Conservation (phyloP, 2,113 vertebrate genomes). For the Lampris incognitus region DNA sequence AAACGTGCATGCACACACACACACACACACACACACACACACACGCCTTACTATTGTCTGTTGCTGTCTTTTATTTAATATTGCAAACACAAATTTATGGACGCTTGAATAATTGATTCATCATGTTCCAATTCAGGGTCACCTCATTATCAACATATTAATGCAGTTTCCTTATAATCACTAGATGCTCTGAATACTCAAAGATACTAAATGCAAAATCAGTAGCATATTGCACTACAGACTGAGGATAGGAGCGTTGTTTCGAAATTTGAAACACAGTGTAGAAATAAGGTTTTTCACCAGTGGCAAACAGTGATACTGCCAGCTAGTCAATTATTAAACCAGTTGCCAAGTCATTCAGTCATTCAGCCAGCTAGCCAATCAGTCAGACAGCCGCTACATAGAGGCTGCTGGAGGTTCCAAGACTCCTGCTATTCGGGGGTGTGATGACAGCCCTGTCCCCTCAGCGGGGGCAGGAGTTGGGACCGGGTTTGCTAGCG, state of each 20-base stretch:
- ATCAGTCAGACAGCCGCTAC: background rate
- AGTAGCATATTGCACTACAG: conserved; percentile 1
- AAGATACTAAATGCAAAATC: background rate
- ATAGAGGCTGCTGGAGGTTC: background rate
- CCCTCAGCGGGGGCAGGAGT: conserved; percentile 1
- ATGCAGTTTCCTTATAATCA: conserved; percentile 43
- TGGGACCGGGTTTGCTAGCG: background rate
- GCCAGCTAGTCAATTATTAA: background rate
- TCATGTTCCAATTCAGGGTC: conserved; percentile 39
- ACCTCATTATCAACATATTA: conserved; percentile 50
- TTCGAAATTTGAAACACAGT: background rate
- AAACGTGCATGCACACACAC: background rate
- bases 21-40: conserved; percentile 26
- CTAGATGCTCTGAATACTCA: conserved; percentile 26
- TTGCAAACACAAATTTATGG: conserved; percentile 71
- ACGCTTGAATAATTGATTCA: conserved; percentile 58
- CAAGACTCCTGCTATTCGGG: conserved; percentile 13
- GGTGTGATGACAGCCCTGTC: background rate
- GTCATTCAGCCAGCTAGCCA: background rate
- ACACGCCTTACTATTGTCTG: conserved; percentile 50
- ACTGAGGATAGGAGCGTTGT: background rate
- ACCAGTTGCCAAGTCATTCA: background rate
- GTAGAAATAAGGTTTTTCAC: background rate
- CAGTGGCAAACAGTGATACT: background rate
- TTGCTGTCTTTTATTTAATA: conserved; percentile 62